These are phyloP conservation scores for Spisula subtruncata DNA, from an alignment of 2,888 invertebrate species.

Conservation along the genomic window DNA sequence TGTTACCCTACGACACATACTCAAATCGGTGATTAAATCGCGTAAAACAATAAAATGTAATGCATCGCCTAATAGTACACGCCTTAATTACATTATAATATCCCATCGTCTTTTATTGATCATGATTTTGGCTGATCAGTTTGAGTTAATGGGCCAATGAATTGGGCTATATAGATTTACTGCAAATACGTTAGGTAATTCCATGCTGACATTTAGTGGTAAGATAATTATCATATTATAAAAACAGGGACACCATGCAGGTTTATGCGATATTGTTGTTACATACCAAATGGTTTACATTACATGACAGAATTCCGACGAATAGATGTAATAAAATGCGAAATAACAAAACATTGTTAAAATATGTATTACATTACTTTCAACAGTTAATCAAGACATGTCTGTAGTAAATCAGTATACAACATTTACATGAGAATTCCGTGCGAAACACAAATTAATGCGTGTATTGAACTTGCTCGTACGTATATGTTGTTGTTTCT, in stretches of 20 bases:
- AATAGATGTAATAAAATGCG: background rate
- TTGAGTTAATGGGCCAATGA: background rate
- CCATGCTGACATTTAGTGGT: background rate
- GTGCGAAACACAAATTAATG: background rate
- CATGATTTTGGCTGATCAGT: background rate
- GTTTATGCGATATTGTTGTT: background rate
- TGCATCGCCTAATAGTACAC: too few species aligned
- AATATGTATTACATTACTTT: constrained; percentile 15
- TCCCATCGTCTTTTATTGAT: background rate
- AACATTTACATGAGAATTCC: background rate
- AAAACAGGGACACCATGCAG: background rate
- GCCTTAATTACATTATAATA: background rate
- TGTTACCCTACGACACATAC: too few species aligned
- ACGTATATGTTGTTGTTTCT: too few species aligned
- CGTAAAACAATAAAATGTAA: too few species aligned
- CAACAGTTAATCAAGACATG: constrained; percentile 18
- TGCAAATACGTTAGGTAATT: background rate
- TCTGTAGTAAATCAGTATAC: background rate
- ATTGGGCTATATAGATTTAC: background rate
- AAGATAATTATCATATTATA: background rate
- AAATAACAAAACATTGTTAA: constrained; percentile 1
- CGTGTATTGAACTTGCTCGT: background rate
- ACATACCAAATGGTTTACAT: background rate
- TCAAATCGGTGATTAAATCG: too few species aligned
- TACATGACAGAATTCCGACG: background rate